Evolutionary conservation across 1,140 invertebrate genomes (phyloP), one percentile per base, ranked within the genome.

Genomic region (Pomacea maculata): DNA sequence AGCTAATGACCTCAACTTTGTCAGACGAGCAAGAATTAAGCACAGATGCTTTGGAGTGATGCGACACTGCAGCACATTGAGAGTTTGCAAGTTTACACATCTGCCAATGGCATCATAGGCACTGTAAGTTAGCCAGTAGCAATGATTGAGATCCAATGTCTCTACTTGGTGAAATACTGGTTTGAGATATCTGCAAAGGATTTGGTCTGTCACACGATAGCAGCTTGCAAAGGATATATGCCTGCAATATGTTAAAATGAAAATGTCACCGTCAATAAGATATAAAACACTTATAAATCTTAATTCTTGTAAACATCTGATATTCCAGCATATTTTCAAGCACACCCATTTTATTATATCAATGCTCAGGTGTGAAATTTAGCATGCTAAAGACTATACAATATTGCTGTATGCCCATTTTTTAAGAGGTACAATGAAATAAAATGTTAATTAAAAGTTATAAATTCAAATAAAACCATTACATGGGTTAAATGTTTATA

Each of bases 131-230:
- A 88, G 75, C 87, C 87, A 88, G 81, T 88, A 86, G 75, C 87
- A 87, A 64, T 85, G 80, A 80, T 85, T 86, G 8, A 88, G 82
- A 79, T 88, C 83, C 61, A 88, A 82, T 25, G n/a, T 82, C 29
- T 84, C 84, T n/a, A 88, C 78, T 34, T 83, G 71, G 54, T 57
- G 63, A 17, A 55, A 70, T 29, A 82, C 81, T 52, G 80, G 68
- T 8, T 65, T 63, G 8, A 84, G 61, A 67, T 84, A 86, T n/a
- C 82, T 84, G 21, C 78, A 19, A 11, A 84, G 52, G 25, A 83
- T 61, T 9, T 70, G 74, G 75, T 82, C 82, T 21, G 83, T 80
- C 65, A 82, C 54, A 34, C 75, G 63, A 72, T 83, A 84, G 55
- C 79, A 80, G 72, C 80, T 68, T 3, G 52, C 19, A 64, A 85